phyloP scores from a whole-genome alignment of 2,113 vertebrate genomes.

The Chloroceryle aenea region DNA sequence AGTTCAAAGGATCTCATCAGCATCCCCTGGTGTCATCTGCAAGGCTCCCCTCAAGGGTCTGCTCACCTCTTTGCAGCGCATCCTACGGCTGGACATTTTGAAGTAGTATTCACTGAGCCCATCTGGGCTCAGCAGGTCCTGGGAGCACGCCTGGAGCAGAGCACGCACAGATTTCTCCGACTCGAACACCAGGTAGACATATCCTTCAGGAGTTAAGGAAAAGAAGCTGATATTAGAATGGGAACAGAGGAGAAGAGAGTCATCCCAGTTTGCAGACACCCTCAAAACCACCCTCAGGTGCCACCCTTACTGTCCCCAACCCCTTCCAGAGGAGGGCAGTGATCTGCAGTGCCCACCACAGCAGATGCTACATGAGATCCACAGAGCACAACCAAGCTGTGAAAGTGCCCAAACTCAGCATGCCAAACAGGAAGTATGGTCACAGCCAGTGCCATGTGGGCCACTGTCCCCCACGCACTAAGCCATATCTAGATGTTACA shows the following conservation, averaged over 20 bases:
- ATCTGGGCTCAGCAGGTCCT: conserved; percentile 91
- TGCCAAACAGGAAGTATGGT: fast-evolving
- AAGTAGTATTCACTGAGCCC: conserved; percentile 96
- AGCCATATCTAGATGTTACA: neutral
- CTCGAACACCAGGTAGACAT: conserved; percentile 97
- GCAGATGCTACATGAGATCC: neutral
- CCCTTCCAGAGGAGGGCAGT: neutral
- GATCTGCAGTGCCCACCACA: neutral
- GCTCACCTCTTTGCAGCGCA: conserved; percentile 97
- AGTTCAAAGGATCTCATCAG: neutral
- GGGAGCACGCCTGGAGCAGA: conserved; percentile 93
- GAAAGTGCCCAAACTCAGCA: neutral
- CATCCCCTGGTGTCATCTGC: neutral
- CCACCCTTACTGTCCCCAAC: neutral
- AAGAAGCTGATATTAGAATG: neutral
- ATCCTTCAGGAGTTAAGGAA: conserved; percentile 76
- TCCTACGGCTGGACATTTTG: conserved; percentile 98
- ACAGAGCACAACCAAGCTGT: neutral
- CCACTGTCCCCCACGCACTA: fast-evolving
- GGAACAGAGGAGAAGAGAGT: neutral
- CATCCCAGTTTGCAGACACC: neutral
- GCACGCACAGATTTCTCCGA: conserved; percentile 94
- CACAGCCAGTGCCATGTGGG: fast-evolving
- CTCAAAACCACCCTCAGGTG: neutral
- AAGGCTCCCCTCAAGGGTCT: too few relatives aligned